Evolutionary conservation across 2,797 vertebrate genomes (phyloP).

Genomic region (Sebastes vulpes): DNA sequence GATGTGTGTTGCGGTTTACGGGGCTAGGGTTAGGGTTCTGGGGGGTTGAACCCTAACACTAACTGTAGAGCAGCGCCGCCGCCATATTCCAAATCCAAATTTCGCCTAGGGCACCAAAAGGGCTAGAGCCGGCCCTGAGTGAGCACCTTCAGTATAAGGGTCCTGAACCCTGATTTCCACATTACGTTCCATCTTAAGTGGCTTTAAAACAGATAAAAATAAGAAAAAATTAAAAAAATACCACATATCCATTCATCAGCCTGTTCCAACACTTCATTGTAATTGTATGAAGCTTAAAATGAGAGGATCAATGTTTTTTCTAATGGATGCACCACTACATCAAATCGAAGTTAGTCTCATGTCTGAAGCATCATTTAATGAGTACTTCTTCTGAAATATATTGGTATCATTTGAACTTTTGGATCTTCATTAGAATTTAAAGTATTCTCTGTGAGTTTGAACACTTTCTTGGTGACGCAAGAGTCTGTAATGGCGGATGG

Average conservation of each 20-base stretch:
- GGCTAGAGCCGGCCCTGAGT: no score
- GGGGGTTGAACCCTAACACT: no score
- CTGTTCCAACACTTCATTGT: background rate
- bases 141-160: no score
- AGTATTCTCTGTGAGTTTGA: background rate
- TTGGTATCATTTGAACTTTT: background rate
- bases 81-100: no score
- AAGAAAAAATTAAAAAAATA: no score
- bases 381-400: background rate
- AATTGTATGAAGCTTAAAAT: background rate
- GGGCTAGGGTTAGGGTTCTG: no score
- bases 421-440: background rate
- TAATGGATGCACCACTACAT: background rate
- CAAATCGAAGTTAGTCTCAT: background rate
- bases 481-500: background rate
- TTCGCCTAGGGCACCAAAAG: no score
- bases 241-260: background rate
- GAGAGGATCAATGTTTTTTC: background rate
- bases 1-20: no score
- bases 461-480: constrained; percentile 1
- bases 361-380: background rate
- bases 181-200: background rate
- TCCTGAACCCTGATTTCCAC: background rate
- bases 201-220: background rate
- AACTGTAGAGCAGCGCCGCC: no score